Evolutionary conservation across 1,140 invertebrate genomes (phyloP).

Genomic region (Scaptomyza pallida): DNA sequence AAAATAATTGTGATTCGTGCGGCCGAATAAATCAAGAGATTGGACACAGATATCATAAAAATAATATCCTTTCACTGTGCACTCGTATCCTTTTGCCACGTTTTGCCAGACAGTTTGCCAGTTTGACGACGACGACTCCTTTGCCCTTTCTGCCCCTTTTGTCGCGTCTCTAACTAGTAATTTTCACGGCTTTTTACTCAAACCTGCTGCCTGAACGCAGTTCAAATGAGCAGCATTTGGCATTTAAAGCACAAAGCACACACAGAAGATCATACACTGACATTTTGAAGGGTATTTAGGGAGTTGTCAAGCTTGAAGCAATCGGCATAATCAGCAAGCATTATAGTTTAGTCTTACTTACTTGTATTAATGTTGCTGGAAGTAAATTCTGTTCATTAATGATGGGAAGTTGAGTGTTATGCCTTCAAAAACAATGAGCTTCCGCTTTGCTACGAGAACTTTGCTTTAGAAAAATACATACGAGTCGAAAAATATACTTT

Average conservation of each 20-base stretch:
- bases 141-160: slow-evolving; percentile 6
- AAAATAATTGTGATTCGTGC: slow-evolving; percentile 83
- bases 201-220: slow-evolving; percentile 1
- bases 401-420: too few species aligned
- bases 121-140: slow-evolving; percentile 42
- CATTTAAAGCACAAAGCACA: too few species aligned
- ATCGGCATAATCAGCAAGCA: background rate
- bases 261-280: slow-evolving; percentile 13
- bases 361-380: too few species aligned
- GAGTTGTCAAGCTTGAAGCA: slow-evolving; percentile 12
- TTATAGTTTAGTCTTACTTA: too few species aligned
- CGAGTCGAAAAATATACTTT: too few species aligned
- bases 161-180: slow-evolving; percentile 15
- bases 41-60: slow-evolving; percentile 84
- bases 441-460: too few species aligned
- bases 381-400: too few species aligned
- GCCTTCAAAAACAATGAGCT: too few species aligned
- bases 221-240: slow-evolving; percentile 48
- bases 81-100: slow-evolving; percentile 22
- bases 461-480: too few species aligned
- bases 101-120: slow-evolving; percentile 45
- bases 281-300: slow-evolving; percentile 41
- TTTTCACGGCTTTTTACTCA: slow-evolving; percentile 48
- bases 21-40: slow-evolving; percentile 83
- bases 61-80: slow-evolving; percentile 72